phyloP scores from a whole-genome alignment of 2,113 vertebrate species.

The Notarius quadriscutis region DNA sequence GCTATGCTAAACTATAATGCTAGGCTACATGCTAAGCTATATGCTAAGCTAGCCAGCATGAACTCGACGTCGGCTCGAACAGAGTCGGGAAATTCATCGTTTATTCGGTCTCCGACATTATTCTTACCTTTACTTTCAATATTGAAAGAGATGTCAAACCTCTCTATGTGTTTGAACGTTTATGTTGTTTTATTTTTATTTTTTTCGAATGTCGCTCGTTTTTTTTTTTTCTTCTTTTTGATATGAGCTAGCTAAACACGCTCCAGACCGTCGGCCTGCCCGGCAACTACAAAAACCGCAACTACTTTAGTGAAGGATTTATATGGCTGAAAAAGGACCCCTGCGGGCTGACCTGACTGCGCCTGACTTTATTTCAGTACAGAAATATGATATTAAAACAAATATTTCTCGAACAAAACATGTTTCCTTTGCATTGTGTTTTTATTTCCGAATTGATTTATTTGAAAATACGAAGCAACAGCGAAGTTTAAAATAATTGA shows the following conservation, averaged over 20 bases:
- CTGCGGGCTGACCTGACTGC: constrained; percentile 16
- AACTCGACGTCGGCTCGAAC: background rate
- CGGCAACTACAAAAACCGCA: constrained; percentile 59
- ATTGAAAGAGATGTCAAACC: constrained; percentile 43
- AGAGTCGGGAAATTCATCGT: background rate
- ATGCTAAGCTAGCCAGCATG: constrained; percentile 26
- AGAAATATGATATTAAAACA: background rate
- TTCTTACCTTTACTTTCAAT: constrained; percentile 51
- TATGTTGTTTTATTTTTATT: background rate
- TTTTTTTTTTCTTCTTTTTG: background rate
- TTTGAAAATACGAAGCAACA: background rate
- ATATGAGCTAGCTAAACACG: background rate
- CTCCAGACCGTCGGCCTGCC: constrained; percentile 59
- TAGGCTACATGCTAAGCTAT: background rate
- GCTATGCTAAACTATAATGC: background rate
- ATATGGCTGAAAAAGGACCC: constrained; percentile 63
- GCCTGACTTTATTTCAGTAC: constrained; percentile 54
- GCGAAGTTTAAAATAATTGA: background rate
- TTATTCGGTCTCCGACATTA: background rate
- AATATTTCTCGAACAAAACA: background rate
- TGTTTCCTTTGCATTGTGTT: background rate
- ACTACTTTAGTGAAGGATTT: constrained; percentile 47
- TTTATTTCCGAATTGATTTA: no score
- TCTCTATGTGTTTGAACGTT: constrained; percentile 14
- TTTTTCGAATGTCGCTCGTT: background rate